phyloP scores from a whole-genome alignment of 2,888 invertebrate genomes.

The Tillus elongatus region DNA sequence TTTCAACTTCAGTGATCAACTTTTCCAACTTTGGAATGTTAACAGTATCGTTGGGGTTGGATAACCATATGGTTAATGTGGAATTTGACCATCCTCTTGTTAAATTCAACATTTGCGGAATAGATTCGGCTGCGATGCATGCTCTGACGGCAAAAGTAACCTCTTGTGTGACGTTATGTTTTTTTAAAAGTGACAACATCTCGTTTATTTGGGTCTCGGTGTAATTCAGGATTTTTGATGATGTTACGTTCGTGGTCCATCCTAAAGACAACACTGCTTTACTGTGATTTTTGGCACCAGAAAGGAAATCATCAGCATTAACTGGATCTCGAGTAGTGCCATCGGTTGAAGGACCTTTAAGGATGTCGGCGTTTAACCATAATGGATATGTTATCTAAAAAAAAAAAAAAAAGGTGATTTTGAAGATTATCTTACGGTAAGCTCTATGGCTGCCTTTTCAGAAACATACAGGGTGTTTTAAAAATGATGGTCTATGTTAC shows the following conservation, averaged over 20 bases:
- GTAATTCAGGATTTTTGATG: conserved; percentile 50
- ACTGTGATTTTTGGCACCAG: conserved; percentile 48
- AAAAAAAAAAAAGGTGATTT: conserved; percentile 18
- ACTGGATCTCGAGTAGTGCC: conserved; percentile 52
- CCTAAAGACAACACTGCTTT: conserved; percentile 67
- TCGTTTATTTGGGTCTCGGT: conserved; percentile 53
- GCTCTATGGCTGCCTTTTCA: no score
- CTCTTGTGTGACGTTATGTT: conserved; percentile 50
- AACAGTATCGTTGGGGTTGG: conserved; percentile 60
- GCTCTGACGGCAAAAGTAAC: conserved; percentile 77
- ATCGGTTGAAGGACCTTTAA: conserved; percentile 53
- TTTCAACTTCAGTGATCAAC: conserved; percentile 58
- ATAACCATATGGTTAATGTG: conserved; percentile 75
- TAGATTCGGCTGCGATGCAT: conserved; percentile 58
- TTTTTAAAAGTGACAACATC: conserved; percentile 56
- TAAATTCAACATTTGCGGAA: conserved; percentile 51
- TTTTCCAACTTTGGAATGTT: conserved; percentile 55
- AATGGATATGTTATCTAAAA: conserved; percentile 61
- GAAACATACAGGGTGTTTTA: no score
- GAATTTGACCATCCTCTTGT: conserved; percentile 47
- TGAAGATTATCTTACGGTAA: no score
- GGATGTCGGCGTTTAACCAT: conserved; percentile 84
- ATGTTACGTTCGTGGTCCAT: conserved; percentile 62
- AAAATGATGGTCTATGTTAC: no score
- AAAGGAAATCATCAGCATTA: conserved; percentile 55